Evolutionary conservation across 53 echinoderm and acorn worm genomes (phyloP).

Genomic region (Holothuria leucospilota): DNA sequence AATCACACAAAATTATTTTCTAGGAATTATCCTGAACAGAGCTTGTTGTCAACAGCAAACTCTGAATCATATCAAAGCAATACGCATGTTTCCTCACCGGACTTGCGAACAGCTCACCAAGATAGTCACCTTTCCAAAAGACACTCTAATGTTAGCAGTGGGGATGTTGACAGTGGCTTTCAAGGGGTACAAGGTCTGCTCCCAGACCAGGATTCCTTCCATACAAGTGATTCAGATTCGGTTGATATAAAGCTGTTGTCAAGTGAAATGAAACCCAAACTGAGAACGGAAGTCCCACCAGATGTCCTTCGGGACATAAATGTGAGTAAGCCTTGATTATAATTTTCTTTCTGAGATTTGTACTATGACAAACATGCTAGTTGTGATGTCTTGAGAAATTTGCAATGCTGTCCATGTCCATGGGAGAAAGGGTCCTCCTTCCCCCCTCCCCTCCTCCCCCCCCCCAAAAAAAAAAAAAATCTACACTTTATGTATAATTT

Average conservation of each 20-base stretch:
- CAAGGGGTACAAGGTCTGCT: not conserved
- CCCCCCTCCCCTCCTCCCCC: not conserved
- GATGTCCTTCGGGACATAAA: conserved; percentile 47
- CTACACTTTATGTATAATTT: too few relatives aligned
- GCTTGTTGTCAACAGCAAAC: too few relatives aligned
- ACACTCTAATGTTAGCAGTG: not conserved
- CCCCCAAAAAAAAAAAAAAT: not conserved
- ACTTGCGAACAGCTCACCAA: too few relatives aligned
- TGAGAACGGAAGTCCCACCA: conserved; percentile 56
- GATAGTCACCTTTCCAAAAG: too few relatives aligned
- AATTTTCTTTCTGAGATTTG: too few relatives aligned
- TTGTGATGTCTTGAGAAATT: too few relatives aligned
- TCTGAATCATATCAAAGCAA: too few relatives aligned
- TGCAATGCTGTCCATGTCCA: too few relatives aligned
- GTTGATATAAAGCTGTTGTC: not conserved
- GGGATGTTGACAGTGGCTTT: not conserved
- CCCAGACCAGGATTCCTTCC: conserved; percentile 22
- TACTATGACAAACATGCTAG: too few relatives aligned
- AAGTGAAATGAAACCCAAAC: conserved; percentile 12
- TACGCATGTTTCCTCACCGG: too few relatives aligned
- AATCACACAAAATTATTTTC: too few relatives aligned
- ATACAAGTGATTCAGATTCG: conserved; percentile 28
- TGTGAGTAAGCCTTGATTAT: not conserved
- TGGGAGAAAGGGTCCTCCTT: not conserved
- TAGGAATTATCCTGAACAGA: too few relatives aligned